Conservation (phyloP, 2,888 invertebrate genomes). For the Agonum fuliginosum region DNA sequence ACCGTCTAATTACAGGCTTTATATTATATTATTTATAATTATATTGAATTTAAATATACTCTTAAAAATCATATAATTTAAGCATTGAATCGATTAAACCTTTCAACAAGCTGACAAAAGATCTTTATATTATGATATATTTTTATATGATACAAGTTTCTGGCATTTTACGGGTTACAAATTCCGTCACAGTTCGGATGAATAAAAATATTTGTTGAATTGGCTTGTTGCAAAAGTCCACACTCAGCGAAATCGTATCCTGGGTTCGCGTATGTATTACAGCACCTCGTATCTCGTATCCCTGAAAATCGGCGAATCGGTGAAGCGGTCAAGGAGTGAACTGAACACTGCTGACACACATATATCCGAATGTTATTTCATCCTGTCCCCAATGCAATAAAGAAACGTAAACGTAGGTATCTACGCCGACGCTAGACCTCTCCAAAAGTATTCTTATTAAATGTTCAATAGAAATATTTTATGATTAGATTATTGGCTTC, state of each 20-base stretch:
- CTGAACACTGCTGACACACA: slow-evolving; percentile 37
- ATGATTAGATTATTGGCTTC: slow-evolving; percentile 10
- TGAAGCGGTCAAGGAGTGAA: slow-evolving; percentile 27
- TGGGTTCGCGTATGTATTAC: slow-evolving; percentile 30
- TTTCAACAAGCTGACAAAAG: too few species aligned
- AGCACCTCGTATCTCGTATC: slow-evolving; percentile 18
- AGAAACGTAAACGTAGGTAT: neutral
- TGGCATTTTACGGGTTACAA: neutral
- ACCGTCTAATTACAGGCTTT: too few species aligned
- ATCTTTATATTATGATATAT: too few species aligned
- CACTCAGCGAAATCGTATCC: slow-evolving; percentile 7
- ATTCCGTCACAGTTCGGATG: too few species aligned
- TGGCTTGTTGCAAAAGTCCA: neutral
- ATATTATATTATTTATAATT: too few species aligned
- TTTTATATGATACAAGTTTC: too few species aligned
- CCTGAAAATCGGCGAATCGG: slow-evolving; percentile 29
- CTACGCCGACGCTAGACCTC: neutral
- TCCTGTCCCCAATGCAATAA: slow-evolving; percentile 16
- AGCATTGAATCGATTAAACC: too few species aligned
- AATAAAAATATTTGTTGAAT: slow-evolving; percentile 12
- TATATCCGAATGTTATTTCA: slow-evolving; percentile 27
- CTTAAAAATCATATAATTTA: too few species aligned
- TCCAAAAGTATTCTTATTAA: neutral
- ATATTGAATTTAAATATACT: too few species aligned
- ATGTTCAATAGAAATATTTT: neutral